Evolutionary conservation across 2,888 invertebrate species (phyloP), one percentile per base, ranked within the genome.

Genomic region (Philereme vetulata): DNA sequence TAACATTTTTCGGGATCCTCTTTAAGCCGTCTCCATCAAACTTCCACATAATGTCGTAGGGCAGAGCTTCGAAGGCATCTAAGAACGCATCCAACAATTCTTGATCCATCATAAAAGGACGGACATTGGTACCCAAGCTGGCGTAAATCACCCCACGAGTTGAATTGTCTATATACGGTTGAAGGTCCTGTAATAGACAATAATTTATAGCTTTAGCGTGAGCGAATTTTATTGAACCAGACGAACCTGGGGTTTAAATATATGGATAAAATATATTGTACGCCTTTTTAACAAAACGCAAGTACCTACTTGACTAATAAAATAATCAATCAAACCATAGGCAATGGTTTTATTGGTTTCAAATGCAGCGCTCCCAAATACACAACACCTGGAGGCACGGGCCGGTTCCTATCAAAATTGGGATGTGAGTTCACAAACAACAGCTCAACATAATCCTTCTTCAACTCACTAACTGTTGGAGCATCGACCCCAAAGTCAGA

Each of bases 351-450:
- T 0, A 47, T 51, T 0, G 76, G 75, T 33, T 75, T 60, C 54
- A 75, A 53, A 65, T 80, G 77, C 0, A 77, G 43, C 33, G 69
- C 76, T 33, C 78, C 79, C 7, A 80, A 63, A 62, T 71, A 70
- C 1, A 77, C 51, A 0, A 77, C 70, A 34, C 72, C 76, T 0
- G 80, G 77, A 4, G 81, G 76, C 1, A 79, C 72, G 0, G 81
- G 77, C 34, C 79, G 62, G n/a, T 78, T 80, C 4, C 72, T 64
- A 10, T 65, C 75, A 46, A 76, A 75, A 0, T 76, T 58, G 1
- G 75, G 69, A 66, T 77, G 67, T 0, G 68, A 38, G 62, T 80
- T 80, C 33, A 77, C 40, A 44, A 80, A 73, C 6, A 79, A 40
- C 66, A 81, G 51, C n/a, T 72, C 72, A 5, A 81, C 68, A 48